Evolutionary conservation across 2,113 vertebrate genomes (phyloP), one percentile per base, ranked within the genome.

Genomic region (Smithornis capensis): DNA sequence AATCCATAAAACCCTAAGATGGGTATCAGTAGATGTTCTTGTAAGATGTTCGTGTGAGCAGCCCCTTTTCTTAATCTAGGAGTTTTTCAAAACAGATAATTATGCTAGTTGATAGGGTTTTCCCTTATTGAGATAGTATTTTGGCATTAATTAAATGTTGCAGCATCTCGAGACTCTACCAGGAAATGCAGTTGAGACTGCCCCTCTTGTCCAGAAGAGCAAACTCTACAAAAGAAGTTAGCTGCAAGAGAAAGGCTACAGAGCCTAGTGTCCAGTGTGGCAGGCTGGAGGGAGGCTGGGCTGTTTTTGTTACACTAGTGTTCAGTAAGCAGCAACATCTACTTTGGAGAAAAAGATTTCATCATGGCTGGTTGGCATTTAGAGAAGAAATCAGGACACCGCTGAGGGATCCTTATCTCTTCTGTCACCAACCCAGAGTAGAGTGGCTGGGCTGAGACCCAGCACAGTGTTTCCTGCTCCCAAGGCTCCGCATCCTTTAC

Each of bases 281-380:
- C 0, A 1, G 80, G 29, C 31, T 29, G 28, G 57, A 49, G 47
- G 0, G 0, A 44, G 31, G 42, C 3, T 16, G 33, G 19, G 38
- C 68, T 64, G 13, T 31, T 9, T 19, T 16, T 7, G 3, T 19
- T 13, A 33, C 3, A 1, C 18, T 1, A 2, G 22, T 4, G 15
- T 45, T 55, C 33, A 6, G 27, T 2, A 18, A 73, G 55, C 38
- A 73, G 53, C 33, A 60, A 29, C 28, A 14, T 52, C 49, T 83
- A 25, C 44, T 33, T 28, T 0, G 0, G n/a, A 35, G 24, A 49
- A 65, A 19, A 18, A 62, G 37, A 9, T 9, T 69, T 64, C 3
- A 4, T 16, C 0, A 2, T 28, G 65, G 12, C 19, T 6, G 7
- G 16, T 17, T 37, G 56, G n/a, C 4, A 5, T n/a, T 49, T 23